Evolutionary conservation across 2,113 vertebrate species (phyloP), one percentile per base, ranked within the genome.

Genomic region (Erythrocebus patas): DNA sequence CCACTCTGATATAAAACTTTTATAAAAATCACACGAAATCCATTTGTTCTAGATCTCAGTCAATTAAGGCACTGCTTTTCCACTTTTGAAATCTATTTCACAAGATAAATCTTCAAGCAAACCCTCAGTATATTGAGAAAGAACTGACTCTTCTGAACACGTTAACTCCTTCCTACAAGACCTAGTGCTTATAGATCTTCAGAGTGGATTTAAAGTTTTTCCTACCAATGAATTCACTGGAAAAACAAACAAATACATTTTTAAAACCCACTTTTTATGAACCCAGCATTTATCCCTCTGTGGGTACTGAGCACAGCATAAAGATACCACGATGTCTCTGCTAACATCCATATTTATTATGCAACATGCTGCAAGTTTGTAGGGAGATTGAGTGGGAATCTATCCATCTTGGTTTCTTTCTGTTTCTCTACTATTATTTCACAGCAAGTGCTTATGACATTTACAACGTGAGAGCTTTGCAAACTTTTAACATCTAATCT

Each of bases 291-390:
- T 50, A 5, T 83, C 27, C 32, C 9, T 78, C 30, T 82, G 18
- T 96, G 79, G 25, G 2, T 50, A 45, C 22, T 48, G 48, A 80
- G 50, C 70, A 82, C 5, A 91, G n/a, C 83, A 40, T 57, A 97
- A 88, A 64, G 68, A 93, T 61, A 85, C 76, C 35, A 59, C n/a
- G 32, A 32, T 52, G 48, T 72, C 57, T 89, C 84, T 73, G 82
- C 12, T 79, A 66, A 87, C 59, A 83, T 92, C 70, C 64, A 50
- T 94, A 96, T 88, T 97, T 96, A 96, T 90, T 96, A 94, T 73
- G 82, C 57, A 96, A 55, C 5, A 48, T 50, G 61, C 25, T 78
- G 45, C 70, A 96, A 76, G 11, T 92, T 92, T 90, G 90, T 43
- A 73, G 38, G 38, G 70, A 93, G 84, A 81, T 35, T 88, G 59